These are phyloP conservation scores for Lapara coniferarum DNA, from an alignment of 2,888 invertebrate species.

Conservation along the genomic window DNA sequence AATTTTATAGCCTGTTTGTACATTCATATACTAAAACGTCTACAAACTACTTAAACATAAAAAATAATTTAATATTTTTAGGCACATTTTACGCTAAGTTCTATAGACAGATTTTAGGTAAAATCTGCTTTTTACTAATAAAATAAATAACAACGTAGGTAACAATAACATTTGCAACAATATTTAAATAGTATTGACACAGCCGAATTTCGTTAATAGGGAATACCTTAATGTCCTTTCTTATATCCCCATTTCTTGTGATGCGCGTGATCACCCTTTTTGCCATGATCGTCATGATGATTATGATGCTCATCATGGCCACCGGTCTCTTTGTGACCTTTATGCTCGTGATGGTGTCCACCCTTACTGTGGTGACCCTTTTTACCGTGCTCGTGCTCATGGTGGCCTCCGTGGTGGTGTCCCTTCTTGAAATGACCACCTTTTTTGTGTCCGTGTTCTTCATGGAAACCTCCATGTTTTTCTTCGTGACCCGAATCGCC, in stretches of 20 bases:
- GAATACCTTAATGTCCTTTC: slow-evolving; percentile 72
- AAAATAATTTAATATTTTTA: slow-evolving; percentile 48
- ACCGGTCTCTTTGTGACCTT: slow-evolving; percentile 90
- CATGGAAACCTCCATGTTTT: slow-evolving; percentile 91
- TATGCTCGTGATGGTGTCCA: slow-evolving; percentile 90
- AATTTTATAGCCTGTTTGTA: slow-evolving; percentile 2
- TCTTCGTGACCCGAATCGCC: slow-evolving; percentile 92
- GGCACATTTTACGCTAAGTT: slow-evolving; percentile 34
- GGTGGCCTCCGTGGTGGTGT: slow-evolving; percentile 90
- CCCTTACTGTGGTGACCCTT: slow-evolving; percentile 92
- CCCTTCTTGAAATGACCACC: slow-evolving; percentile 92
- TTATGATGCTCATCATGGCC: slow-evolving; percentile 91
- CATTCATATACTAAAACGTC: slow-evolving; percentile 31
- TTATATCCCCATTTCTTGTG: slow-evolving; percentile 91
- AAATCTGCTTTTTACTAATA: slow-evolving; percentile 16
- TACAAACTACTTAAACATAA: slow-evolving; percentile 41
- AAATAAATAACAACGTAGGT: slow-evolving; percentile 26
- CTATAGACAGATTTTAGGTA: slow-evolving; percentile 32
- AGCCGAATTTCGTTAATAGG: not conserved
- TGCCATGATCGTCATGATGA: slow-evolving; percentile 89
- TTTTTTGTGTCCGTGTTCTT: slow-evolving; percentile 91
- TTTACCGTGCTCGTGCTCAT: slow-evolving; percentile 90
- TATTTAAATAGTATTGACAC: not conserved
- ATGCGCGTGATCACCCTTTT: slow-evolving; percentile 91
- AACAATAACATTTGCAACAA: slow-evolving; percentile 31